Conservation (phyloP, 2,888 invertebrate genomes). For the Nymphalis c-album region DNA sequence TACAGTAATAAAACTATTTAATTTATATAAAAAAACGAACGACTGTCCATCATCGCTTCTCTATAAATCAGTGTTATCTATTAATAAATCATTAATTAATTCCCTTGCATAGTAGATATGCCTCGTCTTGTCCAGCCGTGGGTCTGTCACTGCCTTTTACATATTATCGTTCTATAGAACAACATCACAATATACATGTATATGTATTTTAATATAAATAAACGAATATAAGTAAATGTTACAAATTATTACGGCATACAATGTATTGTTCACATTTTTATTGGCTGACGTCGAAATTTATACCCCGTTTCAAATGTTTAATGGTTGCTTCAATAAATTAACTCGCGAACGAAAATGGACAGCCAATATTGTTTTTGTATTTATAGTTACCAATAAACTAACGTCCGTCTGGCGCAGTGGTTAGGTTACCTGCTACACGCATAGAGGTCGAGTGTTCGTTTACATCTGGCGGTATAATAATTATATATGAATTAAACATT, state of each 20-base stretch:
- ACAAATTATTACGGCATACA: slow-evolving; percentile 17
- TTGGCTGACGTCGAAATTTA: slow-evolving; percentile 30
- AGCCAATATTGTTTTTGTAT: slow-evolving; percentile 22
- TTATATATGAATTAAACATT: too few relatives aligned
- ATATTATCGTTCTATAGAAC: not conserved
- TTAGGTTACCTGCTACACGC: not conserved
- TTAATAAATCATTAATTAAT: too few relatives aligned
- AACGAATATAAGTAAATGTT: slow-evolving; percentile 10
- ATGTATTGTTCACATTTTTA: slow-evolving; percentile 25
- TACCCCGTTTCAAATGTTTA: slow-evolving; percentile 26
- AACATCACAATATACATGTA: too few relatives aligned
- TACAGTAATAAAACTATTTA: slow-evolving; percentile 17
- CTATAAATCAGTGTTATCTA: not conserved
- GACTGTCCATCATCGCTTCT: not conserved
- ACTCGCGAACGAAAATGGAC: slow-evolving; percentile 17
- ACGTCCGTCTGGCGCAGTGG: slow-evolving; percentile 4
- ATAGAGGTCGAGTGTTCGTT: not conserved
- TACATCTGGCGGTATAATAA: not conserved
- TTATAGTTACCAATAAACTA: slow-evolving; percentile 26
- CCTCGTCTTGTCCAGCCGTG: not conserved
- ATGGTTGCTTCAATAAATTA: slow-evolving; percentile 25
- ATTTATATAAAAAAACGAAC: not conserved
- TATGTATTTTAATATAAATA: not conserved
- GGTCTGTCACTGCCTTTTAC: not conserved
- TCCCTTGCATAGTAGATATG: not conserved